Evolutionary conservation across 2,113 vertebrate species (phyloP).

Genomic region (Regulus satrapa): DNA sequence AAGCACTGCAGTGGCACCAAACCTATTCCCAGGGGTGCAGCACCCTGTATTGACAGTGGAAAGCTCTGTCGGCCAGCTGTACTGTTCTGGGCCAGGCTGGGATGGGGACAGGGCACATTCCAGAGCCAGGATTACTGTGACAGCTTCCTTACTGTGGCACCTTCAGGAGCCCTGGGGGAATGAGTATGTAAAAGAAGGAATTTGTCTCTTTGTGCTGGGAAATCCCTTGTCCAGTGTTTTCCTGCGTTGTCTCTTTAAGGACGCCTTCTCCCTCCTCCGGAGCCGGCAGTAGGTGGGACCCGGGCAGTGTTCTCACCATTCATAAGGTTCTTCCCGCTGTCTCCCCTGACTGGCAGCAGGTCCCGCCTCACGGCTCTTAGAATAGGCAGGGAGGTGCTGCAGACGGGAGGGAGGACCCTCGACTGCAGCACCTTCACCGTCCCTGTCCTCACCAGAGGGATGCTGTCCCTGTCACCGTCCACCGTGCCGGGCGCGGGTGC

Average conservation of each 20-base stretch:
- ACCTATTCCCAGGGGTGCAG: not conserved
- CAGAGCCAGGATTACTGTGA: not conserved
- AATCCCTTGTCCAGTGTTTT: not conserved
- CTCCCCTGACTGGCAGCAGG: not conserved
- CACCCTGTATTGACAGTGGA: fast-evolving
- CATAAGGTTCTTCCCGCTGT: not conserved
- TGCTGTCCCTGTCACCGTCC: not conserved
- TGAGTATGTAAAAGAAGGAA: not conserved
- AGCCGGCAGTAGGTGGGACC: not conserved
- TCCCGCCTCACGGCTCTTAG: not conserved
- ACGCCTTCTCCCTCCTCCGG: not conserved
- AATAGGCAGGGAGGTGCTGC: not conserved
- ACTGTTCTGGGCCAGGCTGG: fast-evolving
- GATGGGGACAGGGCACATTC: not conserved
- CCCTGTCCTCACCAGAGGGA: not conserved
- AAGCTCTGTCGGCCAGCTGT: not conserved
- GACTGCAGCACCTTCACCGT: fast-evolving
- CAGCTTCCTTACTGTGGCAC: not conserved
- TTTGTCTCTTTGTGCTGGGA: not conserved
- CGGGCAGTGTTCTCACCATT: not conserved
- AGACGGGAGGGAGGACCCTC: not conserved
- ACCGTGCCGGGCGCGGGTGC: fast-evolving
- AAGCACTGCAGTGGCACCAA: not conserved
- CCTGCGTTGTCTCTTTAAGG: constrained; percentile 10
- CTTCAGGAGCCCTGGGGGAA: not conserved